phyloP scores from a whole-genome alignment of 2,888 invertebrate genomes.

The Ormyrus thymus region DNA sequence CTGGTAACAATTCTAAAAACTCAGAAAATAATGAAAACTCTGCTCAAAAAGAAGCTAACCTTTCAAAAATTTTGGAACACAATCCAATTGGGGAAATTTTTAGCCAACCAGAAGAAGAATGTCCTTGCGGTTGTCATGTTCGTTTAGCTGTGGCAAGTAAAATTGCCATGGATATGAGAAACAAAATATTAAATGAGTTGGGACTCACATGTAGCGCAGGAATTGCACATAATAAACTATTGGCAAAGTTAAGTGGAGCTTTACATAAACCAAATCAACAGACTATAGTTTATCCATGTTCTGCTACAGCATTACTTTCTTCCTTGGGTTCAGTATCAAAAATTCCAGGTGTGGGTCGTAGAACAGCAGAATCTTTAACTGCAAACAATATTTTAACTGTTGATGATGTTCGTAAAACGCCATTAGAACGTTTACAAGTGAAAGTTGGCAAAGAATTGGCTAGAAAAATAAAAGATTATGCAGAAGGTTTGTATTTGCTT shows the following conservation, averaged over 20 bases:
- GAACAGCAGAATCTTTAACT: conserved; percentile 77
- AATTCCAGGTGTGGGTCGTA: conserved; percentile 87
- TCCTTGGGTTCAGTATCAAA: conserved; percentile 79
- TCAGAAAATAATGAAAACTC: conserved; percentile 37
- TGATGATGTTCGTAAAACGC: conserved; percentile 81
- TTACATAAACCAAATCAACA: conserved; percentile 89
- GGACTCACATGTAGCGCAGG: conserved; percentile 89
- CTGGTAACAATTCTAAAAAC: conserved; percentile 48
- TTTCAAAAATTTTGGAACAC: conserved; percentile 30
- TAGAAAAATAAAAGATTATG: conserved; percentile 81
- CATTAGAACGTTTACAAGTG: conserved; percentile 77
- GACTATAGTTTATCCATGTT: conserved; percentile 85
- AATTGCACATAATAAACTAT: conserved; percentile 87
- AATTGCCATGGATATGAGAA: conserved; percentile 86
- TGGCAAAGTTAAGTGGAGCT: conserved; percentile 86
- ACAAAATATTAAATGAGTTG: conserved; percentile 81
- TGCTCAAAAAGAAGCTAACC: conserved; percentile 16
- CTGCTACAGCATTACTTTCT: conserved; percentile 81
- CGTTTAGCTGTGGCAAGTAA: conserved; percentile 83
- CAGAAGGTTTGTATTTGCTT: conserved; percentile 77
- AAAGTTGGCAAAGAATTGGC: conserved; percentile 83
- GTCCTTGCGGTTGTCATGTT: conserved; percentile 85
- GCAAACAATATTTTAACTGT: conserved; percentile 81
- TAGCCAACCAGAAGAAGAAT: conserved; percentile 78
- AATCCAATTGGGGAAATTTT: conserved; percentile 78